These are phyloP conservation scores for Bettongia penicillata DNA, from an alignment of 2,113 vertebrate genomes.

Conservation along the genomic window DNA sequence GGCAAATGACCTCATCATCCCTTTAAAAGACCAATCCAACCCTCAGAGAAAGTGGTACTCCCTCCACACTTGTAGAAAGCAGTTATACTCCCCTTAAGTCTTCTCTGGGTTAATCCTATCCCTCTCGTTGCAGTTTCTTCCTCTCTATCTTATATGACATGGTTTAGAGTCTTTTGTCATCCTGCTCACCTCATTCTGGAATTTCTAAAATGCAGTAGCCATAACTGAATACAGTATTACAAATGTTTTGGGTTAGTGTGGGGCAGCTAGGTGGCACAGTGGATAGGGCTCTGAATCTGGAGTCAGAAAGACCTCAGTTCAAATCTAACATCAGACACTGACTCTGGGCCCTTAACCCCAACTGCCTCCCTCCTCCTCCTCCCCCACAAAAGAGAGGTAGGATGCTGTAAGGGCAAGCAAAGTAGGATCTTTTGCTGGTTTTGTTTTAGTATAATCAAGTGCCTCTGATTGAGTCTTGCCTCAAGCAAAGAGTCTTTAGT, in stretches of 20 bases:
- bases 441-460: no score
- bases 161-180: background rate
- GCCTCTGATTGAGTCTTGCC: no score
- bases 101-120: background rate
- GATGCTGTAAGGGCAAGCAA: no score
- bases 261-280: background rate
- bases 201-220: no score
- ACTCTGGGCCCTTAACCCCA: background rate
- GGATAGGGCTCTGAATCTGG: background rate
- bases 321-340: background rate
- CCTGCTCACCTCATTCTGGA: background rate
- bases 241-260: background rate
- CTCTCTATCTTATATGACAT: background rate
- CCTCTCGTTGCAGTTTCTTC: background rate
- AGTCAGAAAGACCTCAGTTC: background rate
- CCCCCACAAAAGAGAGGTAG: no score
- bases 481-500: no score
- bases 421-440: no score
- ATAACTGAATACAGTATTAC: background rate
- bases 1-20: background rate
- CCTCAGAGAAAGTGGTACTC: background rate
- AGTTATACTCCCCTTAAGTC: background rate
- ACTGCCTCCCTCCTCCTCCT: no score
- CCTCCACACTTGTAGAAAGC: background rate
- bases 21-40: background rate